Conservation (phyloP, 2,113 vertebrate genomes). For the Silurus glanis region DNA sequence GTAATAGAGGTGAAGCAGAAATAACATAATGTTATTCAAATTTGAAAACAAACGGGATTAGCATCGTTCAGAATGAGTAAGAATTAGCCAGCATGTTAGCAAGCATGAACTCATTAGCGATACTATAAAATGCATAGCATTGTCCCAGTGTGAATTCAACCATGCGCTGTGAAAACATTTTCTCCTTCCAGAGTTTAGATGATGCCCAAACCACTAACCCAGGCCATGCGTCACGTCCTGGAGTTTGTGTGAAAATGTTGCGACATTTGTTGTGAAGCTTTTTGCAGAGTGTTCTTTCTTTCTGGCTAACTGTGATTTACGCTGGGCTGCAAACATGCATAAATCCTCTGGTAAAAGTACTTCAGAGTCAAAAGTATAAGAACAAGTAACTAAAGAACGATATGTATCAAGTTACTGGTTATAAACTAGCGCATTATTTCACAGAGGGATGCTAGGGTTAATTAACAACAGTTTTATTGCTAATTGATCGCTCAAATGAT, state of each 20-base stretch:
- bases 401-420: neutral
- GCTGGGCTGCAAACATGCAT: neutral
- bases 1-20: conserved; percentile 48
- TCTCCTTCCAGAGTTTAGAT: neutral
- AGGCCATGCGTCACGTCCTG: neutral
- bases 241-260: conserved; percentile 4
- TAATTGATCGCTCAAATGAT: neutral
- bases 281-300: neutral
- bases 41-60: conserved; percentile 52
- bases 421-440: neutral
- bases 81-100: neutral
- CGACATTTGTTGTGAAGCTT: conserved; percentile 31
- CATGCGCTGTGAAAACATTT: neutral
- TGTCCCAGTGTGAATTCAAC: neutral
- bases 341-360: neutral
- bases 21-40: conserved; percentile 2
- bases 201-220: neutral
- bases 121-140: neutral
- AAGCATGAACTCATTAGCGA: neutral
- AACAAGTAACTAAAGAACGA: neutral
- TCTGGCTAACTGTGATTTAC: neutral
- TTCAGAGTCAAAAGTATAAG: neutral
- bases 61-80: neutral
- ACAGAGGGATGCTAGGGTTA: neutral
- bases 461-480: neutral